Evolutionary conservation across 2,888 invertebrate species (phyloP).

Genomic region (Hydroisotoma schaefferi): DNA sequence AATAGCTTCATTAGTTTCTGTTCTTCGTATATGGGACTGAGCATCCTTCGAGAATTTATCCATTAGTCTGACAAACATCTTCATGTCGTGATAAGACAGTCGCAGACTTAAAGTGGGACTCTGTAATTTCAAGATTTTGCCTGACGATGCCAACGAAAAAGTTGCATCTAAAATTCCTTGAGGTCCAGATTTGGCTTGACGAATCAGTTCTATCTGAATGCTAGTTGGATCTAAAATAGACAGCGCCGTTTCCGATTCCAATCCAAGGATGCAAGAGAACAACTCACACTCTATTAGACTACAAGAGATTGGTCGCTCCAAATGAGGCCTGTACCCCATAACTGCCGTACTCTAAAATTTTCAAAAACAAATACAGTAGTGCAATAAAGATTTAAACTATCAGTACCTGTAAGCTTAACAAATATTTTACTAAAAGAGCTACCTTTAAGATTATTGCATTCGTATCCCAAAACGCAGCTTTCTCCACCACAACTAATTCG

Average conservation of each 20-base stretch:
- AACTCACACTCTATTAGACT: slow-evolving; percentile 84
- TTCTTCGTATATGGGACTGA: slow-evolving; percentile 32
- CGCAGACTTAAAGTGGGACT: slow-evolving; percentile 74
- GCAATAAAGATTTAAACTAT: slow-evolving; percentile 6
- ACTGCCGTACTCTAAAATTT: slow-evolving; percentile 75
- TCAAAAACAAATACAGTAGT: slow-evolving; percentile 24
- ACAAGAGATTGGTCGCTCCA: slow-evolving; percentile 75
- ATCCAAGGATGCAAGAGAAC: slow-evolving; percentile 84
- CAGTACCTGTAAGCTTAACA: background rate
- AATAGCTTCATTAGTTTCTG: background rate
- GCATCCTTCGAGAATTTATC: slow-evolving; percentile 62
- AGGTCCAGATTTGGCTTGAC: slow-evolving; percentile 44
- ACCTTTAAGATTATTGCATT: slow-evolving; percentile 88
- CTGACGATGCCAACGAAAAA: slow-evolving; percentile 40
- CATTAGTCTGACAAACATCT: slow-evolving; percentile 84
- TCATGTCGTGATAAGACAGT: slow-evolving; percentile 87
- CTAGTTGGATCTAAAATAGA: slow-evolving; percentile 92
- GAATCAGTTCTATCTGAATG: slow-evolving; percentile 66
- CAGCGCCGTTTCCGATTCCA: slow-evolving; percentile 87
- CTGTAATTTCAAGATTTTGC: slow-evolving; percentile 57
- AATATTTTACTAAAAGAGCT: slow-evolving; percentile 13
- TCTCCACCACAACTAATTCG: slow-evolving; percentile 89
- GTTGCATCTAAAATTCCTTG: slow-evolving; percentile 49
- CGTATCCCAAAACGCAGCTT: slow-evolving; percentile 80
- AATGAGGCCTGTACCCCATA: slow-evolving; percentile 69